Conservation (phyloP, 2,797 vertebrate species). For the Acanthurus leucopareius region DNA sequence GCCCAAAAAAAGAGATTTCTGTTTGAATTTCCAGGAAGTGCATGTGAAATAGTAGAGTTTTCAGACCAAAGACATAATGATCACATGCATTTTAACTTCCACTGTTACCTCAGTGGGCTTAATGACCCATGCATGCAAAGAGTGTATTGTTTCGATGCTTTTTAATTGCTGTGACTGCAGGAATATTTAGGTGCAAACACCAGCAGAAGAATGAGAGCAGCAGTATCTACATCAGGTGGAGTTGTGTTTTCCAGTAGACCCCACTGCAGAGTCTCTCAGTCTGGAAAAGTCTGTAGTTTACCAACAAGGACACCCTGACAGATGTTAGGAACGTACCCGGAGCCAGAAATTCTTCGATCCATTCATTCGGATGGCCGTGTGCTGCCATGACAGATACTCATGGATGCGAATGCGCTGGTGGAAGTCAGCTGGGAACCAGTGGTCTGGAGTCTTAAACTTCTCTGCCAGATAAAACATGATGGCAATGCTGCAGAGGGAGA, state of each 20-base stretch:
- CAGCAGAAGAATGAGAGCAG: too few species aligned
- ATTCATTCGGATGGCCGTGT: constrained; percentile 75
- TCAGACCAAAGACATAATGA: too few species aligned
- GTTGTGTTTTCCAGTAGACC: too few species aligned
- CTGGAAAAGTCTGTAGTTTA: too few species aligned
- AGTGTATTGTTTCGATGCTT: too few species aligned
- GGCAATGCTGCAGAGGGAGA: constrained; percentile 80
- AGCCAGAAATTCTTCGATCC: constrained; percentile 83
- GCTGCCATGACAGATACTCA: constrained; percentile 92
- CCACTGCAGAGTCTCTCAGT: too few species aligned
- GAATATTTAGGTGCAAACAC: too few species aligned
- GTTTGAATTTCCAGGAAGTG: neutral
- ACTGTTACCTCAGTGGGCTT: too few species aligned
- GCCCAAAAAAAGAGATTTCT: constrained; percentile 13
- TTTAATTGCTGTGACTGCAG: too few species aligned
- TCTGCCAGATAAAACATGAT: constrained; percentile 88
- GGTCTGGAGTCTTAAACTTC: constrained; percentile 88
- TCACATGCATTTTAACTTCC: too few species aligned
- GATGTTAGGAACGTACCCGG: constrained; percentile 75
- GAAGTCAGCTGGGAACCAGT: constrained; percentile 91
- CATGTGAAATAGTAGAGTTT: neutral
- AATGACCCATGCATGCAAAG: too few species aligned
- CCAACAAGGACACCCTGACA: neutral
- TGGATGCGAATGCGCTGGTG: constrained; percentile 85
- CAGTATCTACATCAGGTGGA: too few species aligned